These are phyloP conservation scores for Homalodisca vitripennis DNA, from an alignment of 1,140 invertebrate species.

Conservation along the genomic window DNA sequence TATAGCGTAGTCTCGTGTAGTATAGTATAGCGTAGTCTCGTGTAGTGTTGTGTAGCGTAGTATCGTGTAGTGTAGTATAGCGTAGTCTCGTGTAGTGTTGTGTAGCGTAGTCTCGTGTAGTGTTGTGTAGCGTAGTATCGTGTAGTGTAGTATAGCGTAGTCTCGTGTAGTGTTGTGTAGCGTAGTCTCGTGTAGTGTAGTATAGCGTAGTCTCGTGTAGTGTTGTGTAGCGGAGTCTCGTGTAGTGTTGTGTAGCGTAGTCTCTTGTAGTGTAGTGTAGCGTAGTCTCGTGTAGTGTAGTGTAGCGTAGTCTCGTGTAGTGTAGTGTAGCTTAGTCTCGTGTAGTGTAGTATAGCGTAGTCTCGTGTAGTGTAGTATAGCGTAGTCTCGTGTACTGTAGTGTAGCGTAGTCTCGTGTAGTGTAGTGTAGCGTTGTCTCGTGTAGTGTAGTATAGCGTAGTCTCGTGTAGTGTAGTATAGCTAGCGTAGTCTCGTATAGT, in stretches of 20 bases:
- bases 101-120: background rate
- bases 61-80: conserved; percentile 2
- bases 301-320: background rate
- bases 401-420: background rate
- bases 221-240: background rate
- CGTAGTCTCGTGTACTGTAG: background rate
- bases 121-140: background rate
- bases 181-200: background rate
- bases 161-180: background rate
- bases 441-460: background rate
- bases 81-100: background rate
- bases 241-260: background rate
- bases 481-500: too few relatives aligned
- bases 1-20: background rate
- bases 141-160: background rate
- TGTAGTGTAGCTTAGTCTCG: background rate
- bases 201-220: background rate
- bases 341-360: conserved; percentile 5
- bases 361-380: background rate
- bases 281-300: background rate
- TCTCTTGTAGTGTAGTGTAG: background rate
- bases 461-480: conserved; percentile 5
- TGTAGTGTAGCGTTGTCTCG: background rate
- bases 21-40: background rate
- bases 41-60: background rate